These are phyloP conservation scores for Petrocephalus microphthalmus DNA, from an alignment of 2,113 vertebrate species.

Conservation along the genomic window DNA sequence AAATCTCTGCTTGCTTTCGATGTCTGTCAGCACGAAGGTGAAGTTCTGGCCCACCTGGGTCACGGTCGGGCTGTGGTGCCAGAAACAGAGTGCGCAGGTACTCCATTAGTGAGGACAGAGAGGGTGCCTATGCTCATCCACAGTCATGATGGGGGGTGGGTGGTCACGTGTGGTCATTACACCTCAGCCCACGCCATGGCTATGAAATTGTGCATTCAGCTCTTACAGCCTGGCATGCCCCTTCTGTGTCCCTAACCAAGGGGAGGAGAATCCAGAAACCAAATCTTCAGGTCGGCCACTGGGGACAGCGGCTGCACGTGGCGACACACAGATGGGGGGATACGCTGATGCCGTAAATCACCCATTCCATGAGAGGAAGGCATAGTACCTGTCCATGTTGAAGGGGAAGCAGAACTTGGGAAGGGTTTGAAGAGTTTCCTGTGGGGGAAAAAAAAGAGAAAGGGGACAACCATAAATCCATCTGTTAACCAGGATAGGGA, in stretches of 20 bases:
- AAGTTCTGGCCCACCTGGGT: conserved; percentile 94
- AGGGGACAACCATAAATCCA: conserved; percentile 5
- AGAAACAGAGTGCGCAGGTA: background rate
- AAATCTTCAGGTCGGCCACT: background rate
- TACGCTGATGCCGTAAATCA: background rate
- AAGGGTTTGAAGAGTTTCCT: conserved; percentile 94
- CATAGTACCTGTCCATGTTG: conserved; percentile 81
- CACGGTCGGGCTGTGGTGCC: conserved; percentile 68
- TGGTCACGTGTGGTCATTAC: background rate
- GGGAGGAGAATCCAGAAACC: background rate
- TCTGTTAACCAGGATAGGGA: background rate
- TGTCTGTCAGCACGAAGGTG: conserved; percentile 96
- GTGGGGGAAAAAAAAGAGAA: conserved; percentile 43
- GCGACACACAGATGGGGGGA: background rate
- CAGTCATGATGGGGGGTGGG: background rate
- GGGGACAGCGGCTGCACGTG: background rate
- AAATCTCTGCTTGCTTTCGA: conserved; percentile 96
- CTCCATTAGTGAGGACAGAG: background rate
- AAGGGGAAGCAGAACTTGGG: conserved; percentile 98
- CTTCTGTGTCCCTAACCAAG: background rate
- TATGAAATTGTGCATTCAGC: background rate
- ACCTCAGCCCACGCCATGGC: background rate
- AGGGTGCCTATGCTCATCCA: background rate
- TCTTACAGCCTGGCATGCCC: background rate
- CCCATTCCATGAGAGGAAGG: background rate